A percentile compares a stretch with the other conserved stretches of the same genome.
phyloP scores from a whole-genome alignment of 2,113 vertebrate genomes.

The Caretta caretta region DNA sequence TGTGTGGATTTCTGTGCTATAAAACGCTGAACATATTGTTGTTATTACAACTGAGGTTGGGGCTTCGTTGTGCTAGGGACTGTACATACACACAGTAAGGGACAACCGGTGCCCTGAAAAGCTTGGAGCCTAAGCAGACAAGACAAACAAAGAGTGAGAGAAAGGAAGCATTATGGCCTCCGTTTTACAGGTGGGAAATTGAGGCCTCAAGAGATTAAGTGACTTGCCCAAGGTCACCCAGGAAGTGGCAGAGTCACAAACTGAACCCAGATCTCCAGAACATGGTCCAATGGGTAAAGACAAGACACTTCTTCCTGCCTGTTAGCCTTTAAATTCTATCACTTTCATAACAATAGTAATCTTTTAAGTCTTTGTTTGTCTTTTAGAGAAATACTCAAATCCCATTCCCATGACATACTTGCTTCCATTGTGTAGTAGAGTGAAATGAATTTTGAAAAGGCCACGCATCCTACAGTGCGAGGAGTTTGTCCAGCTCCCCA shows the following conservation, averaged over 20 bases:
- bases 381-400: too few relatives aligned
- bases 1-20: not conserved
- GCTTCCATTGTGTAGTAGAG: not conserved
- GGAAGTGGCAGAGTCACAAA: not conserved
- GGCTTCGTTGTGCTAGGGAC: not conserved
- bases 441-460: not conserved
- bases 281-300: fast-evolving
- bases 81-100: not conserved
- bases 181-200: not conserved
- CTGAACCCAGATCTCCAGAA: not conserved
- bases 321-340: not conserved
- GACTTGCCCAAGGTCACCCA: not conserved
- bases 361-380: not conserved
- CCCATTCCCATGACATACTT: not conserved
- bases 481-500: not conserved
- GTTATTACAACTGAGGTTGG: not conserved
- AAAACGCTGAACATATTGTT: not conserved
- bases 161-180: not conserved
- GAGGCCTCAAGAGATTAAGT: not conserved
- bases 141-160: not conserved
- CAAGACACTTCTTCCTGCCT: not conserved
- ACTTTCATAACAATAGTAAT: too few relatives aligned
- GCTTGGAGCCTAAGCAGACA: not conserved
- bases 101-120: not conserved
- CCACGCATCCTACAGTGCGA: not conserved